These are phyloP conservation scores for Pteronura brasiliensis DNA, from an alignment of 2,113 vertebrate species.

Conservation along the genomic window DNA sequence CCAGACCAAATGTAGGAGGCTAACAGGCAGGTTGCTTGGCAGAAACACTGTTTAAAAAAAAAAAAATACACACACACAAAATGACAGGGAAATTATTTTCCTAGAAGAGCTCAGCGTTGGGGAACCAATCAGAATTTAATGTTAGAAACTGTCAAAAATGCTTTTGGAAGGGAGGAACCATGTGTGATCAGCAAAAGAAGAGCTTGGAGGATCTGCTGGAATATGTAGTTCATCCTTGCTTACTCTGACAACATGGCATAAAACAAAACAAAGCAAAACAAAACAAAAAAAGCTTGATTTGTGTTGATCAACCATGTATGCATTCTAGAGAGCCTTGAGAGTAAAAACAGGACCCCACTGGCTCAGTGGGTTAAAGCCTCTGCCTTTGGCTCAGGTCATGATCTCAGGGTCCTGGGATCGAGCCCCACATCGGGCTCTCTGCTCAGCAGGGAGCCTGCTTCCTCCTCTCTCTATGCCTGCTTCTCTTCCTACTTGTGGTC, in stretches of 20 bases:
- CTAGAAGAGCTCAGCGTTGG: neutral
- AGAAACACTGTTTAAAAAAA: neutral
- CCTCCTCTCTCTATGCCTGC: too few relatives aligned
- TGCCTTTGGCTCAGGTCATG: too few relatives aligned
- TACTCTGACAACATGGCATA: accelerated
- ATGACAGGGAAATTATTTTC: neutral
- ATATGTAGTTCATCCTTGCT: neutral
- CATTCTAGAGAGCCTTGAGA: neutral
- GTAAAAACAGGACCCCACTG: neutral
- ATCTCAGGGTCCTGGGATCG: too few relatives aligned
- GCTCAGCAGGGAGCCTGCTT: too few relatives aligned
- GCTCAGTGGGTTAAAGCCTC: too few relatives aligned
- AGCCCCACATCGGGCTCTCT: too few relatives aligned
- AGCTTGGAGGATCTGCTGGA: neutral
- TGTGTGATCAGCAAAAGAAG: neutral
- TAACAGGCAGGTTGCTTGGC: neutral
- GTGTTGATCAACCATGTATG: accelerated
- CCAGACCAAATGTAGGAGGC: neutral
- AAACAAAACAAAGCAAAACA: neutral
- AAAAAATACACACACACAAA: neutral
- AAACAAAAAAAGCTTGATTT: neutral
- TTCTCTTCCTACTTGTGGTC: too few relatives aligned
- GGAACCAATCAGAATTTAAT: neutral
- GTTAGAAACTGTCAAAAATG: neutral
- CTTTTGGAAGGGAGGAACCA: neutral